Conservation (phyloP, 2,888 invertebrate species). For the Adelognathus sp. region DNA sequence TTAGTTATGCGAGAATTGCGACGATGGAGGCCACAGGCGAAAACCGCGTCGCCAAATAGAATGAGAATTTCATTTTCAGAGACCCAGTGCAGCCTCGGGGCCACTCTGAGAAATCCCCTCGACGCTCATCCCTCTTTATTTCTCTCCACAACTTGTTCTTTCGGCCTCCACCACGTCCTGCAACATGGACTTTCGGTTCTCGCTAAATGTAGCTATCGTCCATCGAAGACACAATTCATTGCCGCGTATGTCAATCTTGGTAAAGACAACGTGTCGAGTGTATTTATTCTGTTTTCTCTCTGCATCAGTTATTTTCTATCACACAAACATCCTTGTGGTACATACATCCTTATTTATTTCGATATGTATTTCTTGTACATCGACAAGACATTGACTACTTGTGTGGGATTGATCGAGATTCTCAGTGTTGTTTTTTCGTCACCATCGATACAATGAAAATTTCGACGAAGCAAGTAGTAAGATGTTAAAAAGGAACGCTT, state of each 20-base stretch:
- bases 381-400: too few species aligned
- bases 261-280: not conserved
- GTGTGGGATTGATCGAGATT: too few species aligned
- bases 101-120: constrained; percentile 21
- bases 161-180: not conserved
- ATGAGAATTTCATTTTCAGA: constrained; percentile 48
- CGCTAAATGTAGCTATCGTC: too few species aligned
- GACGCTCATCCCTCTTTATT: constrained; percentile 27
- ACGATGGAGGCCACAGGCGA: constrained; percentile 10
- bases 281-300: not conserved
- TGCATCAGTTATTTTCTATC: too few species aligned
- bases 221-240: constrained; percentile 12
- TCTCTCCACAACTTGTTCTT: constrained; percentile 1
- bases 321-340: too few species aligned
- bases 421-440: too few species aligned
- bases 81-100: constrained; percentile 16
- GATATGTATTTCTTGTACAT: too few species aligned
- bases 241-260: constrained; percentile 29
- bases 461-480: too few species aligned
- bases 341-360: not conserved
- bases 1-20: constrained; percentile 52
- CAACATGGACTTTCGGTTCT: not conserved
- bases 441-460: too few species aligned
- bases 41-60: constrained; percentile 25
- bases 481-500: too few species aligned